Percentiles rank a stretch among this genome's conserved stretches.
Evolutionary conservation across 2,797 vertebrate species (phyloP).

Genomic region (Pseudochirops cupreus): DNA sequence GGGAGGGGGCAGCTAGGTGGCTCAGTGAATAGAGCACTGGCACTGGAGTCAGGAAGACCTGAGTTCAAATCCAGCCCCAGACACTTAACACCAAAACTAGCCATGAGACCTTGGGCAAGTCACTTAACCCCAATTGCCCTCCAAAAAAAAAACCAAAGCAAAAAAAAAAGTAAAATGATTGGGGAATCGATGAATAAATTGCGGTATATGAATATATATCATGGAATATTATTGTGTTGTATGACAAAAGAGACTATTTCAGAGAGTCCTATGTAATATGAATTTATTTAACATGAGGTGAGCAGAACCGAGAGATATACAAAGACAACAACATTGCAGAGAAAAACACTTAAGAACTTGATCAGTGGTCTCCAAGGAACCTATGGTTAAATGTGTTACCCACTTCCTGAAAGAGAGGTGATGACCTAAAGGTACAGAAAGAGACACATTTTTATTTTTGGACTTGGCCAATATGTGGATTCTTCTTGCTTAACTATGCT

Average conservation of each 20-base stretch:
- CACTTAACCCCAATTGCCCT: no score
- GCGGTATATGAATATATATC: neutral
- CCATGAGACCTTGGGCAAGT: no score
- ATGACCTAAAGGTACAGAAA: neutral
- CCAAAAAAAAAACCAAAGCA: no score
- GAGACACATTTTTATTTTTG: neutral
- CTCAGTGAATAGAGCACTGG: no score
- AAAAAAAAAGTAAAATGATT: no score
- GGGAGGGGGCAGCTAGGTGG: no score
- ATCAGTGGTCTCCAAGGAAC: neutral
- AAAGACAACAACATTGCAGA: neutral
- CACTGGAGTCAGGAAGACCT: no score
- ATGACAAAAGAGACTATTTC: neutral
- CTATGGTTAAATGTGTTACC: neutral
- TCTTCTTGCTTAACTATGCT: neutral
- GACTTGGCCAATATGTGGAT: neutral
- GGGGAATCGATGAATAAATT: neutral
- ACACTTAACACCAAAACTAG: no score
- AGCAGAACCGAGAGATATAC: neutral
- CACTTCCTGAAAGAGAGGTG: neutral
- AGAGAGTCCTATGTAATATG: neutral
- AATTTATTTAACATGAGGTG: neutral
- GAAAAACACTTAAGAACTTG: neutral
- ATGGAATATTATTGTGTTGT: neutral
- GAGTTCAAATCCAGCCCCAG: no score